Conservation (phyloP, 2,113 vertebrate species). For the Cynopterus brachyotis region DNA sequence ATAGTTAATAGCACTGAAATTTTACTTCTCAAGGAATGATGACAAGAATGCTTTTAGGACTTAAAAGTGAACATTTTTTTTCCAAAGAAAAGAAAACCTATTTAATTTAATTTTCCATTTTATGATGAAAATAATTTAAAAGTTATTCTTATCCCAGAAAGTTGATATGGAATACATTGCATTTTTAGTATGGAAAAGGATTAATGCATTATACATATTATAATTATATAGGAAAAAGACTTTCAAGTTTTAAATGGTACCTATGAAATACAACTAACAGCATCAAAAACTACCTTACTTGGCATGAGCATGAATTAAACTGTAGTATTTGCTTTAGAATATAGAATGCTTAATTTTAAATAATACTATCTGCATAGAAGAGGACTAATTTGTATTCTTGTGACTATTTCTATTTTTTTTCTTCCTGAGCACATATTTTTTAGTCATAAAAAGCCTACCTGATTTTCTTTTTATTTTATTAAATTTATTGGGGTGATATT, state of each 20-base stretch:
- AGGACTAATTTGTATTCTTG: not conserved
- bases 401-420: not conserved
- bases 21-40: not conserved
- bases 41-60: constrained; percentile 10
- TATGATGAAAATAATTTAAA: constrained; percentile 8
- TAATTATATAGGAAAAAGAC: not conserved
- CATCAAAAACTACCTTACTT: constrained; percentile 15
- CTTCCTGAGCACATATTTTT: not conserved
- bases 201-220: not conserved
- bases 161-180: not conserved
- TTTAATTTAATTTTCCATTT: not conserved
- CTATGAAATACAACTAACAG: not conserved
- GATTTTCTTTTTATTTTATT: not conserved
- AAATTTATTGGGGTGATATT: too few relatives aligned
- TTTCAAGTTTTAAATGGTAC: not conserved
- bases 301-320: not conserved
- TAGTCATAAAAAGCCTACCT: not conserved
- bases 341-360: not conserved
- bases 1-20: not conserved
- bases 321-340: constrained; percentile 18
- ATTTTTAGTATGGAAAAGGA: not conserved
- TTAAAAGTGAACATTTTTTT: not conserved
- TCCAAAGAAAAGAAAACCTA: not conserved
- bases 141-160: not conserved
- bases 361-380: not conserved